These are phyloP conservation scores for Tolypeutes matacus DNA, from an alignment of 2,797 vertebrate genomes.

Conservation along the genomic window DNA sequence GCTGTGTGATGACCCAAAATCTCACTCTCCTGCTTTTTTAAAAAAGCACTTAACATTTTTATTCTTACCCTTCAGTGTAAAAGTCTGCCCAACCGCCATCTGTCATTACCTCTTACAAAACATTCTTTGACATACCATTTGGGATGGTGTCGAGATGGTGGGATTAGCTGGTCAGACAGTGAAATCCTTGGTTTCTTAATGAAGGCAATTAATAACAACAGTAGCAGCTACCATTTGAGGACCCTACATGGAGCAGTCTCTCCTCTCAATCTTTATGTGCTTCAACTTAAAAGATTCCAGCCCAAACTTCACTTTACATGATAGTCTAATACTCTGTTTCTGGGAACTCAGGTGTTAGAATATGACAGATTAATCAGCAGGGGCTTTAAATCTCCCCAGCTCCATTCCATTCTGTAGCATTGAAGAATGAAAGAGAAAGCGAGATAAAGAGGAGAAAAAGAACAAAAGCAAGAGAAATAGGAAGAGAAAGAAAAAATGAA, in stretches of 20 bases:
- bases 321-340: constrained; percentile 82
- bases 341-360: constrained; percentile 82
- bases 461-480: neutral
- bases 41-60: constrained; percentile 43
- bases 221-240: neutral
- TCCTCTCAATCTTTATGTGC: neutral
- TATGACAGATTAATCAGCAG: constrained; percentile 82
- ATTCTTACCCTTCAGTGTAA: constrained; percentile 41
- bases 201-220: neutral
- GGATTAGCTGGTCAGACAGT: constrained; percentile 60
- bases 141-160: constrained; percentile 67
- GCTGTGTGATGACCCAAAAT: neutral
- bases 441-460: neutral
- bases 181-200: constrained; percentile 80
- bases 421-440: neutral
- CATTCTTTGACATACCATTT: constrained; percentile 70
- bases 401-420: neutral
- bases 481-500: neutral
- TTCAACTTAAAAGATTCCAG: constrained; percentile 77
- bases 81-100: constrained; percentile 71
- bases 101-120: constrained; percentile 81
- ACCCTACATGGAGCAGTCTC: neutral
- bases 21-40: neutral
- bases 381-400: constrained; percentile 43
- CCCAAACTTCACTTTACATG: constrained; percentile 80